Base-by-base conservation (phyloP, 2,113 vertebrate species). In the Antennarius striatus region DNA sequence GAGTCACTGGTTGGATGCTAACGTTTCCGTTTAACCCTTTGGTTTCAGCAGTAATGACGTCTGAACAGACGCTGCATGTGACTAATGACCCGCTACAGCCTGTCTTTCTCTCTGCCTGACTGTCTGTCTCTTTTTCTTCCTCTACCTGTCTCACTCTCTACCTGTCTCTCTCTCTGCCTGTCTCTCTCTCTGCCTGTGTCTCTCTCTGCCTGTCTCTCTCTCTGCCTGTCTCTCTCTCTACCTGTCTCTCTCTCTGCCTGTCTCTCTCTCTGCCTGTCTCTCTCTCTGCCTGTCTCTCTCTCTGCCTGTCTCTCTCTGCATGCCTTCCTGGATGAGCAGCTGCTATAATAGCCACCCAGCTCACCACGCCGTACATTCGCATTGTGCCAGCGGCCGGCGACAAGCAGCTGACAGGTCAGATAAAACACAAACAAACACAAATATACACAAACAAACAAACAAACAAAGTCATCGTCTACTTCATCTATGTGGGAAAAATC, bases 321-420 rank as follows among this genome's bases (percentile, higher is more conserved):
- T 81, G 73, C 73, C 77, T 81, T 75, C 73, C 79, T 85, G 78
- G 59, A 79, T 7, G 71, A 81, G 92, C 94, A 98, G 96, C 97
- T 84, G 97, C 97, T 93, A 97, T 98, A 95, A 98, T 98, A 92
- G 91, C 95, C 94, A 98, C 96, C 89, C 97, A 98, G 95, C 96
- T 98, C 95, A 99, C 96, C 93, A 99, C 97, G 89, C 96, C 97
- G 90, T 96, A 98, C 92, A 93, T 98, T 91, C 94, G 96, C 93
- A 94, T 97, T 90, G 95, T 91, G 81, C 96, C 96, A 43, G 95
- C 96, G 39, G 94, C 96, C 87, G 97, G 96, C 80, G 95, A 99
- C 94, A 95, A 94, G 92, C 96, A 96, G 71, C 96, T 96, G 89
- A 94, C 96, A 98, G 96, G 96, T 98, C 94, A 97, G 96, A 96